phyloP scores from a whole-genome alignment of 2,113 vertebrate genomes.

The Cavia porcellus region DNA sequence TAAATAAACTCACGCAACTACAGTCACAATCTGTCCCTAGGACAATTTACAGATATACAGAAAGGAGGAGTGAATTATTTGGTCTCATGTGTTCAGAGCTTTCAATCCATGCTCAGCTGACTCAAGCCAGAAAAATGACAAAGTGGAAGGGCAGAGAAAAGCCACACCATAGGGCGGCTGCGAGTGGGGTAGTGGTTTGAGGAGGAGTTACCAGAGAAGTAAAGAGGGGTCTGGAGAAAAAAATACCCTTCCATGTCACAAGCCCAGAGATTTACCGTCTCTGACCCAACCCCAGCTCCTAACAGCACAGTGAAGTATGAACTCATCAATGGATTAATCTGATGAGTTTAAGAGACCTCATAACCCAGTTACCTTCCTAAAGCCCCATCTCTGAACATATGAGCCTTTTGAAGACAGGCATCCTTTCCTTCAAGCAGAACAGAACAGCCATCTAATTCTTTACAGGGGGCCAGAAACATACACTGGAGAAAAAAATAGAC shows the following conservation, averaged over 20 bases:
- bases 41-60: not conserved
- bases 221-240: not conserved
- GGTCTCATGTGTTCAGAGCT: not conserved
- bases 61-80: not conserved
- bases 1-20: not conserved
- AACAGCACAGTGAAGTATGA: not conserved
- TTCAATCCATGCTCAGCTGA: not conserved
- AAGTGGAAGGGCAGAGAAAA: not conserved
- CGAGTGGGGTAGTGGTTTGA: not conserved
- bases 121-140: not conserved
- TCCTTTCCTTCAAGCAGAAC: not conserved
- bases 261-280: not conserved
- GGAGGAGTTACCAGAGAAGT: not conserved
- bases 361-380: not conserved
- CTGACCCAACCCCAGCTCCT: not conserved
- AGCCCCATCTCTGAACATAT: not conserved
- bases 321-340: not conserved
- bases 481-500: not conserved
- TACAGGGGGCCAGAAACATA: not conserved
- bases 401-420: not conserved
- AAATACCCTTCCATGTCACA: not conserved
- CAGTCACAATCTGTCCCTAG: not conserved
- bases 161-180: not conserved
- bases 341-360: not conserved
- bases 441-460: not conserved